Conservation (phyloP, 2,888 invertebrate species). For the Eilema sororculum region DNA sequence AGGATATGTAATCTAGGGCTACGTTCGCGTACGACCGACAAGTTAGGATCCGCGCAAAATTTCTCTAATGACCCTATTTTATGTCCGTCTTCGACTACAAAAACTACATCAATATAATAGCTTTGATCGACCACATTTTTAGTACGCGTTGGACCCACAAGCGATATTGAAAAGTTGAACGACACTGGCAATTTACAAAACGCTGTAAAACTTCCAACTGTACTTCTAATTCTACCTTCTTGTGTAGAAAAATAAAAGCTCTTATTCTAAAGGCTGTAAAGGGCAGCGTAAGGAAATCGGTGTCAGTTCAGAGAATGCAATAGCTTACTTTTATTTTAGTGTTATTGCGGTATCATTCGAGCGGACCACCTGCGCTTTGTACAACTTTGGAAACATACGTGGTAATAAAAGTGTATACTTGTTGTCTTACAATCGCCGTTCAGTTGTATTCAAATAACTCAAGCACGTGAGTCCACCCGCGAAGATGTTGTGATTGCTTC, state of each 20-base stretch:
- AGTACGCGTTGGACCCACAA: too few relatives aligned
- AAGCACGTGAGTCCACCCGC: too few relatives aligned
- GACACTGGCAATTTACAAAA: not conserved
- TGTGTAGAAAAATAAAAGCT: slow-evolving; percentile 25
- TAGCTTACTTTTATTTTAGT: slow-evolving; percentile 75
- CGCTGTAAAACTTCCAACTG: not conserved
- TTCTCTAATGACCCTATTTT: too few relatives aligned
- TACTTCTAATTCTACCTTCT: slow-evolving; percentile 1
- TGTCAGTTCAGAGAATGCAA: slow-evolving; percentile 58
- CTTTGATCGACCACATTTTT: too few relatives aligned
- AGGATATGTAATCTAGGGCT: not conserved
- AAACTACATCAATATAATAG: too few relatives aligned
- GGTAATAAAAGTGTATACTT: not conserved
- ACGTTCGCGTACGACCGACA: too few relatives aligned
- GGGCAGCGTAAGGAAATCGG: slow-evolving; percentile 53
- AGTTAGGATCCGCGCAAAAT: too few relatives aligned
- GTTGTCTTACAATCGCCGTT: not conserved
- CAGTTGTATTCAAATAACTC: not conserved
- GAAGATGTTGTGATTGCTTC: too few relatives aligned
- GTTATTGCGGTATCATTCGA: slow-evolving; percentile 72
- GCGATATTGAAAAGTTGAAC: not conserved
- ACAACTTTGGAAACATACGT: slow-evolving; percentile 41
- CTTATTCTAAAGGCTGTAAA: slow-evolving; percentile 37
- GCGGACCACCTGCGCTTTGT: slow-evolving; percentile 69
- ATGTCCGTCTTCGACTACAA: too few relatives aligned